phyloP scores from a whole-genome alignment of 1,140 invertebrate genomes.

The Musca vetustissima region DNA sequence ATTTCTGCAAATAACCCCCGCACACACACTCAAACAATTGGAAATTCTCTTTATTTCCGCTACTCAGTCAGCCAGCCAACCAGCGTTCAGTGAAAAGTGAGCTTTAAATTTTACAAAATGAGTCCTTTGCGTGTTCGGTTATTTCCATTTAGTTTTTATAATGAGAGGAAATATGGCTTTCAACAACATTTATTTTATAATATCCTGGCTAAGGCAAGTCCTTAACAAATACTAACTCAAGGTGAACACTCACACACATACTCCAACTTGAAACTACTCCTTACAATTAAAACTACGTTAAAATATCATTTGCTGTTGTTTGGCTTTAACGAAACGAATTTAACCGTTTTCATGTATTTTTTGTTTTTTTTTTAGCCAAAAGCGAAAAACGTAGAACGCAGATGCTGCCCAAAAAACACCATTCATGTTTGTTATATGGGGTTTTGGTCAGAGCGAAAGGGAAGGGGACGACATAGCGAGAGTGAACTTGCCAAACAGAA shows the following conservation, averaged over 20 bases:
- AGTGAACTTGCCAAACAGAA: too few species aligned
- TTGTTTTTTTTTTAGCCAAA: too few species aligned
- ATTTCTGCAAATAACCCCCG: too few species aligned
- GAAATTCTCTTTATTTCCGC: constrained; percentile 5
- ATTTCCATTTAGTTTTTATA: constrained; percentile 4
- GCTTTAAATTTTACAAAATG: constrained; percentile 10
- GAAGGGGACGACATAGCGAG: too few species aligned
- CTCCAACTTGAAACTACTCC: neutral
- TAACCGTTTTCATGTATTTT: too few species aligned
- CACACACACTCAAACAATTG: too few species aligned
- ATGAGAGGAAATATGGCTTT: neutral
- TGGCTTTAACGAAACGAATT: constrained; percentile 17
- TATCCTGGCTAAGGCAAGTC: constrained; percentile 16
- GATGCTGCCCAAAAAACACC: too few species aligned
- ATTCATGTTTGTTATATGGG: too few species aligned
- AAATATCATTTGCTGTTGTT: constrained; percentile 48
- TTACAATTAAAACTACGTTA: constrained; percentile 53
- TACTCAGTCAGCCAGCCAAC: too few species aligned
- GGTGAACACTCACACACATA: neutral
- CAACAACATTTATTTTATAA: constrained; percentile 22
- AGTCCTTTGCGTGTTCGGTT: constrained; percentile 16
- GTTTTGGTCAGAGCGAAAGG: too few species aligned
- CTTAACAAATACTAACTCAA: neutral
- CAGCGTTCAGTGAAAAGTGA: too few species aligned
- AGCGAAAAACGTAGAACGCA: too few species aligned